Evolutionary conservation across 2,888 invertebrate species (phyloP).

Genomic region (Erebia aethiops): DNA sequence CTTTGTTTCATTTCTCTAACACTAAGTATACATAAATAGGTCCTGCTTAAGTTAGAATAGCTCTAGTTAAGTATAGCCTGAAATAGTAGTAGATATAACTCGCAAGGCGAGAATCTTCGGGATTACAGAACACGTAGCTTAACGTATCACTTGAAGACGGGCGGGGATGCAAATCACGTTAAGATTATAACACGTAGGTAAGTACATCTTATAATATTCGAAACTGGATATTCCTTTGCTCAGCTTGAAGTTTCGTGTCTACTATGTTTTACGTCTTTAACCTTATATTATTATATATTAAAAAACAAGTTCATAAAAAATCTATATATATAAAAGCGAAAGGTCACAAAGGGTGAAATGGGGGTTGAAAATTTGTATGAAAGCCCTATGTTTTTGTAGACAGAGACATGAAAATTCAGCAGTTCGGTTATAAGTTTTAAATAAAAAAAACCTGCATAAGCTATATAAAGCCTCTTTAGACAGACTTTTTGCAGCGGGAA

Average conservation of each 20-base stretch:
- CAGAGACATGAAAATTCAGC: no score
- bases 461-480: no score
- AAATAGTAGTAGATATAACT: constrained; percentile 27
- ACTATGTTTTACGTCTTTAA: constrained; percentile 15
- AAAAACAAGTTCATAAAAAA: neutral
- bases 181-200: constrained; percentile 42
- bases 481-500: no score
- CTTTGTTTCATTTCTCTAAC: constrained; percentile 73
- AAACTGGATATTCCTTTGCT: constrained; percentile 44
- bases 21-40: constrained; percentile 71
- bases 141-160: constrained; percentile 71
- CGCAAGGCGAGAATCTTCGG: constrained; percentile 45
- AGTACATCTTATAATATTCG: constrained; percentile 52
- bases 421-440: no score
- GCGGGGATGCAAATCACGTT: constrained; percentile 55
- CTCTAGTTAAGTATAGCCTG: constrained; percentile 23
- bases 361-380: no score
- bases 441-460: no score
- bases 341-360: no score
- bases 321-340: no score
- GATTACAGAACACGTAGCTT: constrained; percentile 66
- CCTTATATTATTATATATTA: neutral
- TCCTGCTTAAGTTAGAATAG: constrained; percentile 41
- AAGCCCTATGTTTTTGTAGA: no score
- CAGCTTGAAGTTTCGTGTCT: constrained; percentile 32